phyloP scores from a whole-genome alignment of 1,140 invertebrate genomes.

The Coelopa frigida region DNA sequence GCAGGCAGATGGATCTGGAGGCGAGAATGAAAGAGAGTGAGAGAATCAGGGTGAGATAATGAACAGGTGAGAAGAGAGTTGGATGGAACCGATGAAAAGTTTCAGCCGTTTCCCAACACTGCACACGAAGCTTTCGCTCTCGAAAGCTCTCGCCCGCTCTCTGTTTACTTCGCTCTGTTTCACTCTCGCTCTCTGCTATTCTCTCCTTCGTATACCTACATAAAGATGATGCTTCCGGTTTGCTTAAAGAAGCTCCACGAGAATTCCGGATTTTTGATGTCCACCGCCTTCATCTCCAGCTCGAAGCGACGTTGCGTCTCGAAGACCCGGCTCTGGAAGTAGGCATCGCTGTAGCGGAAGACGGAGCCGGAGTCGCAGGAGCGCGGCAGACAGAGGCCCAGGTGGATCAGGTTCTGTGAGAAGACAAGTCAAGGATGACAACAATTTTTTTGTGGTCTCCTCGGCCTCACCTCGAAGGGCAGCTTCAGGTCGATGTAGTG shows the following conservation, averaged over 20 bases:
- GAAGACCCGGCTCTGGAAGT: constrained; percentile 22
- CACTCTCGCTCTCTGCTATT: constrained; percentile 5
- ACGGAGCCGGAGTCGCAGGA: constrained; percentile 1
- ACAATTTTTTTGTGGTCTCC: neutral
- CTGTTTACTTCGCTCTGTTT: too few relatives aligned
- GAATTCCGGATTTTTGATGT: constrained; percentile 21
- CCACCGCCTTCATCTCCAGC: constrained; percentile 22
- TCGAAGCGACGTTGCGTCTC: constrained; percentile 28
- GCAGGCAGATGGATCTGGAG: constrained; percentile 2
- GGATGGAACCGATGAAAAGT: too few relatives aligned
- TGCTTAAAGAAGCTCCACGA: constrained; percentile 21
- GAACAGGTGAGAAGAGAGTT: too few relatives aligned
- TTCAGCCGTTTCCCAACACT: too few relatives aligned
- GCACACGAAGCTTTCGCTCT: too few relatives aligned
- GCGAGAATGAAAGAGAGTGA: neutral
- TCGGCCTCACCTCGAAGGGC: constrained; percentile 16
- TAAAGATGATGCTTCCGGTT: constrained; percentile 16
- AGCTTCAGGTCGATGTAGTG: constrained; percentile 14
- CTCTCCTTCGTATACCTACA: constrained; percentile 13
- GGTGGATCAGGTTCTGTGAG: constrained; percentile 15
- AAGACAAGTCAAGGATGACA: neutral
- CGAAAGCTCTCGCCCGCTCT: too few relatives aligned
- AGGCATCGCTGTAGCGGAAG: constrained; percentile 6
- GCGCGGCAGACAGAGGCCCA: constrained; percentile 15
- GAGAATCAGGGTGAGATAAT: neutral